Conservation (phyloP, 2,888 invertebrate species). For the Ganaspis brasiliensis region DNA sequence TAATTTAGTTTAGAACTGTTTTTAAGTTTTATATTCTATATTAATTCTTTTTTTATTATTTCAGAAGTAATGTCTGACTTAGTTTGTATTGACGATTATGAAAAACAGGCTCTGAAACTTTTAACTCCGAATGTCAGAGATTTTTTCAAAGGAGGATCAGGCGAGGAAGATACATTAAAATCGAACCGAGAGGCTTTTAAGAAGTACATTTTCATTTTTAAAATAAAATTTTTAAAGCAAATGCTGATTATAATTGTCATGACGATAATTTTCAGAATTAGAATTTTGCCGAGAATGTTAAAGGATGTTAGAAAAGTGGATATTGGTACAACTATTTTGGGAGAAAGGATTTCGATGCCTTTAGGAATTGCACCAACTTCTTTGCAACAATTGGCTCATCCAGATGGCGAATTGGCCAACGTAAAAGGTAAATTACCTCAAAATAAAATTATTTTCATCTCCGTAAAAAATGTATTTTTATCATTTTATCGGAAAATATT, state of each 20-base stretch:
- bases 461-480: conserved; percentile 42
- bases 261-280: conserved; percentile 82
- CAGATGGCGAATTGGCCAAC: conserved; percentile 92
- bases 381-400: conserved; percentile 95
- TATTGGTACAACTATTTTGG: conserved; percentile 85
- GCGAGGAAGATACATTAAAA: conserved; percentile 87
- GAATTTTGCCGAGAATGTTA: conserved; percentile 90
- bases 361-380: conserved; percentile 94
- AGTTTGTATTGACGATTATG: conserved; percentile 89
- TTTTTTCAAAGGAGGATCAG: conserved; percentile 94
- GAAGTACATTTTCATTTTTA: conserved; percentile 82
- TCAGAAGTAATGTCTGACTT: conserved; percentile 74
- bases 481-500: too few species aligned
- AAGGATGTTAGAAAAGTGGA: conserved; percentile 87
- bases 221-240: neutral
- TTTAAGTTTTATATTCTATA: too few species aligned
- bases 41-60: neutral
- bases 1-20: too few species aligned
- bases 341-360: conserved; percentile 86
- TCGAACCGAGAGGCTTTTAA: conserved; percentile 89
- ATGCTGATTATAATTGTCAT: too few species aligned
- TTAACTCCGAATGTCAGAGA: conserved; percentile 88
- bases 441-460: conserved; percentile 44
- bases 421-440: conserved; percentile 84
- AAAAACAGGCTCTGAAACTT: conserved; percentile 85